These are phyloP conservation scores for Dysmachus trigonus DNA, from an alignment of 2,888 invertebrate genomes.

Conservation along the genomic window DNA sequence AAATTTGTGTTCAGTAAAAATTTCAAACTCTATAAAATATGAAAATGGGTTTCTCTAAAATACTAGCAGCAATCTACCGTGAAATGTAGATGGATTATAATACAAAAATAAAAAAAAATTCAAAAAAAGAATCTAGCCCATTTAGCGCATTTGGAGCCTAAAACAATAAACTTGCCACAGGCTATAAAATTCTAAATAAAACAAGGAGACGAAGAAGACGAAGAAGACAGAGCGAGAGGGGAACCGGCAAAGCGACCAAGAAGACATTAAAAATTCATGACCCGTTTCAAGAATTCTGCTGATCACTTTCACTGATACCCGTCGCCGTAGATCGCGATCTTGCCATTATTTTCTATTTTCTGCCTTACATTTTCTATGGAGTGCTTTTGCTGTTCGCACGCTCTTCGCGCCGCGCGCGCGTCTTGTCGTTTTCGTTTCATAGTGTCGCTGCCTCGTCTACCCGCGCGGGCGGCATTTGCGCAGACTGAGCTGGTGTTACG, in stretches of 20 bases:
- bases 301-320: slow-evolving; percentile 34
- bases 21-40: neutral
- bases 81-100: neutral
- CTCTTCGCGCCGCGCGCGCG: neutral
- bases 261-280: slow-evolving; percentile 2
- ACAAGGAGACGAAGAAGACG: neutral
- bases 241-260: neutral
- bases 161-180: neutral
- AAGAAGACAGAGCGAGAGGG: neutral
- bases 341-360: neutral
- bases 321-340: slow-evolving; percentile 27
- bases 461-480: neutral
- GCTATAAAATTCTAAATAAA: neutral
- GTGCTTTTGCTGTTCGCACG: neutral
- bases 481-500: neutral
- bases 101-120: neutral
- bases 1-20: too few relatives aligned
- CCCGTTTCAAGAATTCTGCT: slow-evolving; percentile 19
- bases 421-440: neutral
- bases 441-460: neutral
- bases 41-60: too few relatives aligned
- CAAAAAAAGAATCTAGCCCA: neutral
- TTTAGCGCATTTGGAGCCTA: neutral
- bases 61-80: neutral
- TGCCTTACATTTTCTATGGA: neutral